Percentiles rank a stretch among this genome's conserved stretches.
phyloP scores from a whole-genome alignment of 2,888 invertebrate genomes.

The Cephus nigrinus region DNA sequence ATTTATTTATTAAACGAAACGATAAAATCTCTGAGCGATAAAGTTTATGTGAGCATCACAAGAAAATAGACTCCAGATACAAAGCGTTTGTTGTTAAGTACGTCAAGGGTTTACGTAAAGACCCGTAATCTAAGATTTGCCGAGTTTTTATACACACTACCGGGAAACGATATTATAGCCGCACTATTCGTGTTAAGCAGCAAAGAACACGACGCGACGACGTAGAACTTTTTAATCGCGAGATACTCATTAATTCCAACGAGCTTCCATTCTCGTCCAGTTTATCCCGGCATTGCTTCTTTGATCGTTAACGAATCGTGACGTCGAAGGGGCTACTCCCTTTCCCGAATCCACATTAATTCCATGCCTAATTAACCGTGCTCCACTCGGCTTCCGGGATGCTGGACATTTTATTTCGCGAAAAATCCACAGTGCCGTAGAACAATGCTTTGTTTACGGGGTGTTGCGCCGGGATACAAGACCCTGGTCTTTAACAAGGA shows the following conservation, averaged over 20 bases:
- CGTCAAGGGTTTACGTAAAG: background rate
- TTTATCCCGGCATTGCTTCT: background rate
- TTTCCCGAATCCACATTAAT: background rate
- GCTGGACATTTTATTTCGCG: constrained; percentile 29
- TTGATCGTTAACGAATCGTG: background rate
- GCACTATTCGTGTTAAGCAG: background rate
- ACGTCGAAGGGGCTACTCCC: background rate
- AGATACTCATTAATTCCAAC: background rate
- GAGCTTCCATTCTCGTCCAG: background rate
- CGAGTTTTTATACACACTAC: background rate
- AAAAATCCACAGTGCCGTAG: constrained; percentile 16
- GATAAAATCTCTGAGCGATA: background rate
- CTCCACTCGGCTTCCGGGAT: constrained; percentile 34
- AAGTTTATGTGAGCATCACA: background rate
- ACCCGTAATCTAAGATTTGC: background rate
- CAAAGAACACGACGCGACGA: background rate
- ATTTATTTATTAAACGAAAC: background rate
- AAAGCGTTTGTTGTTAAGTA: background rate
- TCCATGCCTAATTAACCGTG: constrained; percentile 2
- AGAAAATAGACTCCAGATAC: background rate
- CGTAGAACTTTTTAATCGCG: background rate
- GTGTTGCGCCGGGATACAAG: constrained; percentile 49
- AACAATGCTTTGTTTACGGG: constrained; percentile 48
- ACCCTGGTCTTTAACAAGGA: constrained; percentile 51
- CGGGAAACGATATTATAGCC: background rate